Percentiles rank a stretch among this genome's conserved stretches.
These are phyloP conservation scores for Epinotia ramella DNA, from an alignment of 2,888 invertebrate species.

Conservation along the genomic window DNA sequence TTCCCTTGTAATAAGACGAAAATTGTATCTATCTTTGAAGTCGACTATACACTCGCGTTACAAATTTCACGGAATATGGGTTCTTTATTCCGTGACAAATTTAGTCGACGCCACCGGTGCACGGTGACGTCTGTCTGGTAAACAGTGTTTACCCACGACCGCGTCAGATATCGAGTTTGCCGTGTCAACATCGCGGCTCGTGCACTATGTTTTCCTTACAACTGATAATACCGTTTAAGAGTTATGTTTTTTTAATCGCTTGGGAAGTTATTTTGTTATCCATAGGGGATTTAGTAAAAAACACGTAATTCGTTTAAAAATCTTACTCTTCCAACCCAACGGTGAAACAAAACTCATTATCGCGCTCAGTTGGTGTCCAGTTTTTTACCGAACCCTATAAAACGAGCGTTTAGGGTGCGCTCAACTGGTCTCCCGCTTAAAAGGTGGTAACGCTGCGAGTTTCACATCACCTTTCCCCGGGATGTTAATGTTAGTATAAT, in stretches of 20 bases:
- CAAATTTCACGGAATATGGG: no score
- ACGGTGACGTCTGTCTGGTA: constrained; percentile 20
- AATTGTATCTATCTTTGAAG: no score
- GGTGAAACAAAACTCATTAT: constrained; percentile 35
- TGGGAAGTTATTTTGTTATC: neutral
- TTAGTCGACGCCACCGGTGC: neutral
- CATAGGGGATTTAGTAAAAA: neutral
- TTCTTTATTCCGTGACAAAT: neutral
- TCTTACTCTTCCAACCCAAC: constrained; percentile 7
- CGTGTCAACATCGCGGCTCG: constrained; percentile 26
- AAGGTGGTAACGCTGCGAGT: constrained; percentile 25
- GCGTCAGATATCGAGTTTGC: constrained; percentile 19
- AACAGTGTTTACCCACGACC: constrained; percentile 13
- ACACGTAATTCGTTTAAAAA: constrained; percentile 16
- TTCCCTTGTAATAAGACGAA: no score
- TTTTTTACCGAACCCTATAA: constrained; percentile 36
- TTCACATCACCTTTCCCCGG: constrained; percentile 28
- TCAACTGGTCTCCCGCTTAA: constrained; percentile 22
- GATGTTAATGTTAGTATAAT: constrained; percentile 23
- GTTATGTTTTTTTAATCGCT: constrained; percentile 6
- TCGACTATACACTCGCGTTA: neutral
- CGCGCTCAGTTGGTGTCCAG: constrained; percentile 36
- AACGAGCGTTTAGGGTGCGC: constrained; percentile 22
- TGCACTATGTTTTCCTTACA: constrained; percentile 1
- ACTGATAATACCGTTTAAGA: constrained; percentile 7